phyloP scores from a whole-genome alignment of 53 echinoderm and acorn worm species.

The Holothuria leucospilota region DNA sequence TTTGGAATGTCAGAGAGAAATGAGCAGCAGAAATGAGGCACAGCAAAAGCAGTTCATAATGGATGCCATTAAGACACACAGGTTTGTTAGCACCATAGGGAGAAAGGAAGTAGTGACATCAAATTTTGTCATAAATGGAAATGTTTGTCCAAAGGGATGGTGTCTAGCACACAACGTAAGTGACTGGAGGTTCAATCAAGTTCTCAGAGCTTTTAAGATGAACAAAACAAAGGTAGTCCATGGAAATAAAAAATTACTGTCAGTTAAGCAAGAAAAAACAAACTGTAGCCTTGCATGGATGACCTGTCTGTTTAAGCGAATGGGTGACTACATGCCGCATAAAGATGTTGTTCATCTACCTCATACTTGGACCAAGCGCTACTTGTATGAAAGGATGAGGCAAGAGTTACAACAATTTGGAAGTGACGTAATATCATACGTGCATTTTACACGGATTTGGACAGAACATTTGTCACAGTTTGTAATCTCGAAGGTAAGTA shows the following conservation, averaged over 20 bases:
- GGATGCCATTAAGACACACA: neutral
- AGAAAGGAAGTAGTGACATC: neutral
- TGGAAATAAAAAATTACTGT: neutral
- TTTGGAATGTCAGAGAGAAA: neutral
- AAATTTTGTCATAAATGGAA: slow-evolving; percentile 8
- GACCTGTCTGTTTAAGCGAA: neutral
- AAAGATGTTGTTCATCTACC: slow-evolving; percentile 5
- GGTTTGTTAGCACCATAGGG: neutral
- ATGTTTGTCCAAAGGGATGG: slow-evolving; percentile 1
- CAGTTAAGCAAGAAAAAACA: neutral
- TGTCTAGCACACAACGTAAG: neutral
- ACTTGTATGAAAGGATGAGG: neutral
- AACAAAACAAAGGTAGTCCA: neutral
- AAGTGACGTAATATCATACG: slow-evolving; percentile 1
- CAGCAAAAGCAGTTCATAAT: neutral
- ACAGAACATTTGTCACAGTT: neutral
- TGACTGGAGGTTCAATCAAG: neutral
- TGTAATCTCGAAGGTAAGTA: slow-evolving; percentile 2
- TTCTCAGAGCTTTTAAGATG: neutral
- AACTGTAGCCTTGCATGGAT: neutral
- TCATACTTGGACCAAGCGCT: neutral
- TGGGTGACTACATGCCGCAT: neutral
- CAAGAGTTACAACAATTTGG: neutral
- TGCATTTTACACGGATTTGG: slow-evolving; percentile 12
- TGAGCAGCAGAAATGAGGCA: neutral